Conservation (phyloP, 2,797 vertebrate genomes). For the Alcedo atthis region DNA sequence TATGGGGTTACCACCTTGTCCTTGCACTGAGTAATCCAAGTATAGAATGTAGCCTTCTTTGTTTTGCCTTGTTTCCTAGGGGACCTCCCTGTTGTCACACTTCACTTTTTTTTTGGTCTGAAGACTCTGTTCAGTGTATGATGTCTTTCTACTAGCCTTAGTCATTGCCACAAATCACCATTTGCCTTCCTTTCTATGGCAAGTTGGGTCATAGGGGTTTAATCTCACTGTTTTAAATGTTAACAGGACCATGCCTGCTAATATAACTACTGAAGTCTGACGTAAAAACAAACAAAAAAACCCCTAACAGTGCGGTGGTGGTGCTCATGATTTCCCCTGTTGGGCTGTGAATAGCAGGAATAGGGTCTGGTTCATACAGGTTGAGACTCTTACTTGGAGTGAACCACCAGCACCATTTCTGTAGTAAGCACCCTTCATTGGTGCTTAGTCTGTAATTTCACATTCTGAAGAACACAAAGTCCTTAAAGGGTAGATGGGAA, state of each 20-base stretch:
- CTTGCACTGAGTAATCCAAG: neutral
- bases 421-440: neutral
- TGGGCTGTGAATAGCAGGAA: neutral
- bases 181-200: neutral
- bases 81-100: neutral
- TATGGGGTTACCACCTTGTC: neutral
- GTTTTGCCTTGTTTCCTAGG: neutral
- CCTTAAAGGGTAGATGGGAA: neutral
- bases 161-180: neutral
- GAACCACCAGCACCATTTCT: accelerated
- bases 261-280: neutral
- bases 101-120: neutral
- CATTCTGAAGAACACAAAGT: neutral
- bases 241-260: neutral
- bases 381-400: neutral
- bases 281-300: accelerated
- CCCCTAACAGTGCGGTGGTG: accelerated
- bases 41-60: neutral
- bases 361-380: neutral
- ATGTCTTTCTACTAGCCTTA: neutral
- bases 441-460: neutral
- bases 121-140: neutral
- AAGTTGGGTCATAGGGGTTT: neutral
- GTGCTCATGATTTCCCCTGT: neutral
- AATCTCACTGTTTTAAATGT: neutral